phyloP scores from a whole-genome alignment of 2,888 invertebrate species.

The Ramazzottius varieornatus region DNA sequence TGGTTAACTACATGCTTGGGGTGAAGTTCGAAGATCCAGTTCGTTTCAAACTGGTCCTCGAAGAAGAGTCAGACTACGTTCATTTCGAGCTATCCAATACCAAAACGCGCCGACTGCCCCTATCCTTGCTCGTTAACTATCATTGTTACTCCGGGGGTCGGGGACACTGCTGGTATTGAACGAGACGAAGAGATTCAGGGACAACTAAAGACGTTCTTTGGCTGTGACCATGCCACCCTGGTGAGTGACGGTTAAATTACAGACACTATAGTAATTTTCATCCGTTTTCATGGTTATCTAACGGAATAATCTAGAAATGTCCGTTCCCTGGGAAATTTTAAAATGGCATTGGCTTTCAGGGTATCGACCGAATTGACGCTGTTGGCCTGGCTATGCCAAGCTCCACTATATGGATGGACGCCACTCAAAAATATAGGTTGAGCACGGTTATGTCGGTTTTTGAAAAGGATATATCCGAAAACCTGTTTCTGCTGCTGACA shows the following conservation, averaged over 20 bases:
- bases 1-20: conserved; percentile 6
- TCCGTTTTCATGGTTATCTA: too few species aligned
- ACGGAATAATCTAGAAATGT: too few species aligned
- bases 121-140: too few species aligned
- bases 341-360: too few species aligned
- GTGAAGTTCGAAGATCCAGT: neutral
- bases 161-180: conserved; percentile 3
- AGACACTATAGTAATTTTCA: too few species aligned
- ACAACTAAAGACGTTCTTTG: neutral
- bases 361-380: too few species aligned
- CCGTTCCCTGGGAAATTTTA: too few species aligned
- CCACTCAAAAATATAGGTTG: conserved; percentile 6
- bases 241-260: too few species aligned
- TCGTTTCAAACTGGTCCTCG: conserved; percentile 5
- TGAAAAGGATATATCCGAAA: conserved; percentile 9
- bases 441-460: conserved; percentile 7
- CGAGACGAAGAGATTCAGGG: conserved; percentile 2
- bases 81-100: too few species aligned
- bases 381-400: conserved; percentile 8
- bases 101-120: too few species aligned
- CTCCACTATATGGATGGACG: conserved; percentile 3
- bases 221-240: too few species aligned
- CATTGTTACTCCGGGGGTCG: conserved; percentile 6
- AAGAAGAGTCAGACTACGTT: too few species aligned
- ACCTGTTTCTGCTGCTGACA: conserved; percentile 8